Percentiles rank a stretch among this genome's conserved stretches.
These are phyloP conservation scores for Eristalis tenax DNA, from an alignment of 2,888 invertebrate species.

Conservation along the genomic window DNA sequence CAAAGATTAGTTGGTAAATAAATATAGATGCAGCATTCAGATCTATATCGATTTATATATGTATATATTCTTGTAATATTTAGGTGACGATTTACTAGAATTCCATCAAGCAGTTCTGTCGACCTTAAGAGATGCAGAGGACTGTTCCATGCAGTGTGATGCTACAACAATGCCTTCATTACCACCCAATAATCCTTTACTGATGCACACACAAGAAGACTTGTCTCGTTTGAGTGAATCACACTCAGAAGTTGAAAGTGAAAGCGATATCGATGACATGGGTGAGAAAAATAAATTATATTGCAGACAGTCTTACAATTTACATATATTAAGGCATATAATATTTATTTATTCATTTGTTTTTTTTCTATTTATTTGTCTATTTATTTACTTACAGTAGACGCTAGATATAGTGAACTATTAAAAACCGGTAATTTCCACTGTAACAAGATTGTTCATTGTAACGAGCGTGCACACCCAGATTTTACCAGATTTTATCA, in stretches of 20 bases:
- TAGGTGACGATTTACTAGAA: constrained; percentile 93
- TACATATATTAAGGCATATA: too few relatives aligned
- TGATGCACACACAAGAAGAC: constrained; percentile 85
- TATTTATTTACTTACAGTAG: too few relatives aligned
- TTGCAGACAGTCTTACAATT: too few relatives aligned
- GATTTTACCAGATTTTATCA: too few relatives aligned
- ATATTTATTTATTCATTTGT: too few relatives aligned
- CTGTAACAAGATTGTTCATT: too few relatives aligned
- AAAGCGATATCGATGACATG: constrained; percentile 85
- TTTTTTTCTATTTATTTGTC: too few relatives aligned
- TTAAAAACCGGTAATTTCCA: too few relatives aligned
- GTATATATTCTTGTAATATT: neutral
- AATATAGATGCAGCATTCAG: neutral
- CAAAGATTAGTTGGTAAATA: constrained; percentile 89
- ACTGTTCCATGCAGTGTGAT: constrained; percentile 82
- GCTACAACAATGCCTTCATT: constrained; percentile 81
- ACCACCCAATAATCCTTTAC: constrained; percentile 82
- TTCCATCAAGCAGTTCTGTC: constrained; percentile 92
- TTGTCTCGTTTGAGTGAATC: constrained; percentile 88
- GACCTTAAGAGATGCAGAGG: constrained; percentile 86
- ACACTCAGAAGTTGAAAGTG: constrained; percentile 85
- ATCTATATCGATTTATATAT: neutral
- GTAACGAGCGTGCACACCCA: too few relatives aligned
- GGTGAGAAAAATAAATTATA: constrained; percentile 81
- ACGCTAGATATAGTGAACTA: too few relatives aligned